Base-by-base conservation (phyloP, 2,797 vertebrate species). In the Argentina silus region DNA sequence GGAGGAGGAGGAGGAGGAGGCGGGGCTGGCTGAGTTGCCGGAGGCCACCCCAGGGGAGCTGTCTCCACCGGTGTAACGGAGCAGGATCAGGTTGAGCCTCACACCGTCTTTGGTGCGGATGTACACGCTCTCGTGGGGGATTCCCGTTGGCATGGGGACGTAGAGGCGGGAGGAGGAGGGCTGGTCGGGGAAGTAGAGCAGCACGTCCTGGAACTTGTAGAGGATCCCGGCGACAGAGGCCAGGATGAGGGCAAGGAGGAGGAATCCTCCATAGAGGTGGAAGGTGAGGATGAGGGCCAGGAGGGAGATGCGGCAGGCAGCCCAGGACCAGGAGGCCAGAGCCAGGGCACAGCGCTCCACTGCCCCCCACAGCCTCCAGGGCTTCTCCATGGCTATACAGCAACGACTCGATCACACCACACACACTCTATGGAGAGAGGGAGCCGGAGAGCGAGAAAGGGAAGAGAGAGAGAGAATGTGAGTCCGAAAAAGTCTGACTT, bases 141-240 rank as follows among this genome's bases (percentile, higher is more conserved):
- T 96, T 76, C 98, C 98, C 3, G 97, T 97, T 48, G 98, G 98
- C 95, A 97, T 95, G 50, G 98, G 98, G 65, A 99, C 97, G 60
- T 98, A 99, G 67, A 99, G 95, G 75, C 98, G 97, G 1, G 98
- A 99, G 7, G 98, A 99, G 1, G 97, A 95, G 7, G 98, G 98
- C 89, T 99, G 98, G 62, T 99, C 97, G 6, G 98, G 98, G 81
- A 99, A 99, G 90, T 98, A 99, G 67, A 99, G 97, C 82, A 99
- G 91, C 42, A 97, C 95, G 75, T 99, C 98, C 90, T 99, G 98
- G 89, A 98, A 98, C 79, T 98, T 98, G 91, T 98, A 99, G 1
- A 99, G 92, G 88, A 98, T 98, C 69, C 96, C 98, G 0, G 96
- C 96, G 82, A 99, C 95, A 0, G 98, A 99, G 14, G 95, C 91